Evolutionary conservation across 2,888 invertebrate genomes (phyloP), one percentile per base, ranked within the genome.

Genomic region (Poecilobothrus nobilitatus): DNA sequence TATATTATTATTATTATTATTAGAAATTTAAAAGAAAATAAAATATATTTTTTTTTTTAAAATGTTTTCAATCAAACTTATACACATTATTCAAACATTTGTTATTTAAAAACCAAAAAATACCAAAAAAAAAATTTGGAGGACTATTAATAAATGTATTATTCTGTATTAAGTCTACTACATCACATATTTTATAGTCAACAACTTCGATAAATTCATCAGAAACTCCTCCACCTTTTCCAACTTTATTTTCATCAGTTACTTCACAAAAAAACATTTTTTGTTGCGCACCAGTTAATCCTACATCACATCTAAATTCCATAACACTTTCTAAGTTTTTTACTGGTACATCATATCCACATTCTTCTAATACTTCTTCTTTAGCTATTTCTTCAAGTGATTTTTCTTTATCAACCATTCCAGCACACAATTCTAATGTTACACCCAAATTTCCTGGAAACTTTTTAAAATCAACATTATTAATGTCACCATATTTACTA

Each of bases 351-450:
- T 92, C 86, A 81, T 96, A 98, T 1, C 98, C 98, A 80, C 95
- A 95, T 79, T 98, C 97, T 79, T 98, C 98, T 6, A 91, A 77
- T 3, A 82, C 86, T 80, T 98, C 98, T 74, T 93, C 94, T 69
- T 85, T 86, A 0, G 95, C 95, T 67, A 94, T 95, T 78, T 94
- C 89, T 65, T 82, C 84, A 68, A 91, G 80, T 8, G 90, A 81
- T 73, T 87, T 86, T 10, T 89, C 80, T 80, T 96, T 96, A 79
- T 97, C 97, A 2, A 95, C 87, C 72, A 97, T 92, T 6, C 97
- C 97, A 8, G 97, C 97, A 83, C 98, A 98, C 73, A 97, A 85
- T 82, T 98, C 98, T 65, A 95, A 78, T 0, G 96, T 91, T 7
- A 95, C 80, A 0, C 95, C 97, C 8, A 89, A 78, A 0, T 84